Evolutionary conservation across 2,797 vertebrate genomes (phyloP).

Genomic region (Catharus ustulatus): DNA sequence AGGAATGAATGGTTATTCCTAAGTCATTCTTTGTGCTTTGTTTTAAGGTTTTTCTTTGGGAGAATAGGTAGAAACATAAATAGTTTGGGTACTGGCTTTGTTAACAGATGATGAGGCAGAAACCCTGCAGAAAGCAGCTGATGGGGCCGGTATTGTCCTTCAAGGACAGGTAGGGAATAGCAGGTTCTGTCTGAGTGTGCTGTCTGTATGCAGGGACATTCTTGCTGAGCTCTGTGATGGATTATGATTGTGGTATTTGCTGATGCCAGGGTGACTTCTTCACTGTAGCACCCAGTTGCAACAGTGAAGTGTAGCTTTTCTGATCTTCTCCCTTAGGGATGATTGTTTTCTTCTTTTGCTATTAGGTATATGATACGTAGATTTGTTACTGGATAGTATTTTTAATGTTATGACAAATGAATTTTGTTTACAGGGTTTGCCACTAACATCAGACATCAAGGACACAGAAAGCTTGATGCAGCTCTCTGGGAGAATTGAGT

Average conservation of each 20-base stretch:
- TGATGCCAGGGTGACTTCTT: background rate
- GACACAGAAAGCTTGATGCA: slow-evolving; percentile 92
- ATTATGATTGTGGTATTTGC: background rate
- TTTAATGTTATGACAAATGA: background rate
- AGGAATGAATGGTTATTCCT: background rate
- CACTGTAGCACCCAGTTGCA: background rate
- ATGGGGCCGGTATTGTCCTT: background rate
- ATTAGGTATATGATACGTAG: background rate
- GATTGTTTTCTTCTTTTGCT: background rate
- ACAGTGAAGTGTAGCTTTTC: background rate
- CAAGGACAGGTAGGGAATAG: background rate
- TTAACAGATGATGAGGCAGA: background rate
- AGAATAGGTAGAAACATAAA: background rate
- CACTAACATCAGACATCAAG: slow-evolving; percentile 89
- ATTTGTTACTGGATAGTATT: background rate
- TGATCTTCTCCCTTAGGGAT: background rate
- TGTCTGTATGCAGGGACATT: background rate
- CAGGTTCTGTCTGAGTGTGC: background rate
- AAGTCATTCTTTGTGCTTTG: background rate
- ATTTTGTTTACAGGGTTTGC: slow-evolving; percentile 84
- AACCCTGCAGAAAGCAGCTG: background rate
- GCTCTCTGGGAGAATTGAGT: slow-evolving; percentile 93
- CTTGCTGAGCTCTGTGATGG: background rate
- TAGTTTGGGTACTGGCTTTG: background rate
- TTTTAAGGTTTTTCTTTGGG: background rate